These are phyloP conservation scores for Anolis apletophallus DNA, from an alignment of 2,797 vertebrate genomes.

Conservation along the genomic window DNA sequence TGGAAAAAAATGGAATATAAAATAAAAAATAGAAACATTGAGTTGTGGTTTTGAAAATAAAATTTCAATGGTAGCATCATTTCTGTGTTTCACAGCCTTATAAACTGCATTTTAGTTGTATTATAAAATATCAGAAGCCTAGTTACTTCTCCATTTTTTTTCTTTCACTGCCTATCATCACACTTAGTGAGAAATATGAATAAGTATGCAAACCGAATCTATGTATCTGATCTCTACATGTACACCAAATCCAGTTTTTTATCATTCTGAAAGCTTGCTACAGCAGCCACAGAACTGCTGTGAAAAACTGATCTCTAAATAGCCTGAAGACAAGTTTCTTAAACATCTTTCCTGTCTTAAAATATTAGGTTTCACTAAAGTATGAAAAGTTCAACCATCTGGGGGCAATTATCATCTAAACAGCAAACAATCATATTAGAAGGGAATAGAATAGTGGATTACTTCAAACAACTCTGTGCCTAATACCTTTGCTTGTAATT, in stretches of 20 bases:
- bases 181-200: neutral
- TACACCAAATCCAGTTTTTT: neutral
- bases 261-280: neutral
- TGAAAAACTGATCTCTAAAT: neutral
- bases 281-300: neutral
- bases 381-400: constrained; percentile 5
- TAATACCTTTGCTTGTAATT: neutral
- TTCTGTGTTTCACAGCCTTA: neutral
- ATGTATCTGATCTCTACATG: neutral
- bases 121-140: neutral
- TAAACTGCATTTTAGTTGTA: neutral
- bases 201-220: neutral
- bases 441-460: neutral
- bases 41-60: neutral
- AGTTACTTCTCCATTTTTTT: neutral
- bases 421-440: neutral
- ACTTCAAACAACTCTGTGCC: neutral
- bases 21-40: no score
- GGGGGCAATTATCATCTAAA: neutral
- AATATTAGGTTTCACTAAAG: neutral
- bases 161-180: neutral
- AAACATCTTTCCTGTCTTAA: neutral
- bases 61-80: neutral
- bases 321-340: neutral
- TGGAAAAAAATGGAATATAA: no score